Evolutionary conservation across 1,140 invertebrate genomes (phyloP), one percentile per base, ranked within the genome.

Genomic region (Notospermus geniculatus): DNA sequence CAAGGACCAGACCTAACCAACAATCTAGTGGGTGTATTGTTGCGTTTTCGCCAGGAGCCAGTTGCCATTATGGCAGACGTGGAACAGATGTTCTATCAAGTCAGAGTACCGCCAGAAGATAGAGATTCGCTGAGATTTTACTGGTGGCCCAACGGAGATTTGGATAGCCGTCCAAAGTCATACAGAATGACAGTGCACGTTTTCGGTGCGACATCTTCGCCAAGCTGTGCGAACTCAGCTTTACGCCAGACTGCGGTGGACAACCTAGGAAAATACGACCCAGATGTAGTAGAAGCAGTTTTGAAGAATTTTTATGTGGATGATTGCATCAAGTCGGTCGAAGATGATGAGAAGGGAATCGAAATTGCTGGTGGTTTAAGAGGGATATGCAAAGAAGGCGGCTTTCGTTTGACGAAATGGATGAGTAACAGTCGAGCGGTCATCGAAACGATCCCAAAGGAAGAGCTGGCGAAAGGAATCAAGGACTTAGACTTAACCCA

Each of bases 281-380:
- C 32, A 56, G 36, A 17, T 32, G 39, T 30, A 30, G 53, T 2
- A 39, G 53, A 19, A 28, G 54, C 53, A 19, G 22, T 67, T 17
- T 28, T 46, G 19, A 46, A 55, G 15, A 64, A 66, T 50, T 65
- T 68, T 23, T 68, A 68, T 30, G 64, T 69, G 7, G 67, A 66
- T 43, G 61, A 66, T 59, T 50, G 52, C 7, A 41, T 69, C 4
- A 62, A 45, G 5, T 62, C 50, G 19, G 41, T 62, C n/a, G 9
- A 17, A 27, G 54, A 28, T 30, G 29, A 27, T 43, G 50, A 25
- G 2, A 28, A 41, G 54, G 64, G 55, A 11, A 62, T 64, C 11
- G 27, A 45, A 30, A 27, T 66, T 19, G 7, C 43, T 1, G 15
- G 39, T n/a, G 46, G 60, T 9, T 32, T 57, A n/a, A 13, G 25